Evolutionary conservation across 2,888 invertebrate species (phyloP).

Genomic region (Dendrolimus houi): DNA sequence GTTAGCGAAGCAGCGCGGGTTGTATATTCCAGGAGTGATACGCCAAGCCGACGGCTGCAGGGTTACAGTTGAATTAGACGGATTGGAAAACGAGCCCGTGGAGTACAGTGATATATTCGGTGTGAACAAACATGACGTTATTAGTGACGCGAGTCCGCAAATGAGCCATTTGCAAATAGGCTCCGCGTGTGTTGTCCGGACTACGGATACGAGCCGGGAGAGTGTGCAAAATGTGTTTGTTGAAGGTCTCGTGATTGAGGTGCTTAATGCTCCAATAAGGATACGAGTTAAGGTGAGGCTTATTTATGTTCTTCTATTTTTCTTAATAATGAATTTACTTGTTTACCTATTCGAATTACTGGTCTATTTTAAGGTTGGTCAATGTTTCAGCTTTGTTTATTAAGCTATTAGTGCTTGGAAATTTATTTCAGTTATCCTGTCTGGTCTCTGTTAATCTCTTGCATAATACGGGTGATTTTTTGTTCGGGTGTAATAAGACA

Average conservation of each 20-base stretch:
- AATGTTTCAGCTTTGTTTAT: too few species aligned
- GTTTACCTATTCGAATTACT: too few species aligned
- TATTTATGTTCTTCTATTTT: neutral
- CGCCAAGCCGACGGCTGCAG: constrained; percentile 82
- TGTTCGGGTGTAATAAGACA: too few species aligned
- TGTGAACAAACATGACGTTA: constrained; percentile 88
- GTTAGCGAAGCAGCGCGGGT: constrained; percentile 88
- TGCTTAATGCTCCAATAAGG: constrained; percentile 62
- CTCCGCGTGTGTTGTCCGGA: constrained; percentile 87
- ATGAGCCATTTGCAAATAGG: constrained; percentile 87
- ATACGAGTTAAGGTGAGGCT: constrained; percentile 66
- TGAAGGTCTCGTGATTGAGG: constrained; percentile 85
- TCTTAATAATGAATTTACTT: neutral
- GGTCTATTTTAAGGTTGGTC: too few species aligned
- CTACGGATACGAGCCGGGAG: constrained; percentile 74
- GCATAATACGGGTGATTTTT: too few species aligned
- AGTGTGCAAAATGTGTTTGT: constrained; percentile 86
- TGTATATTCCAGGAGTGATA: constrained; percentile 93
- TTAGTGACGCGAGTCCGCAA: constrained; percentile 94
- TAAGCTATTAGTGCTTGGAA: too few species aligned
- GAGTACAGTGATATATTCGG: constrained; percentile 87
- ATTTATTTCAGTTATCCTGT: too few species aligned
- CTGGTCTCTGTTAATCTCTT: too few species aligned
- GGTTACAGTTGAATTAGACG: constrained; percentile 89
- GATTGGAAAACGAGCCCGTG: constrained; percentile 81